Evolutionary conservation across 2,113 vertebrate genomes (phyloP), one percentile per base, ranked within the genome.

Genomic region (Rhynchomys soricoides): DNA sequence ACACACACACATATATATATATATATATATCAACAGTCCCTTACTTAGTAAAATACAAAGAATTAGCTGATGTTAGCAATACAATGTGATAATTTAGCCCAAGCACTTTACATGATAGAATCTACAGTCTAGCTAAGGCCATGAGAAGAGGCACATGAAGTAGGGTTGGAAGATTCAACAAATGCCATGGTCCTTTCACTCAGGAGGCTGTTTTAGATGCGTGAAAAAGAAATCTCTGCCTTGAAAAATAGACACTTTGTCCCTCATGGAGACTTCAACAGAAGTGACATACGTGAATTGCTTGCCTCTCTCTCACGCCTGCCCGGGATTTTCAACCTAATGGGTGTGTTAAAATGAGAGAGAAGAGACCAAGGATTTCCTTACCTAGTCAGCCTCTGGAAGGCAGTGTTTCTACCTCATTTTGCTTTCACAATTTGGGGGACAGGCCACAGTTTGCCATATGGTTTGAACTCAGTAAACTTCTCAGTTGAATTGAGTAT

Each of bases 401-500:
- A 79, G 9, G 0, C 26, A 55, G 16, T 29, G 43, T 31, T 17
- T 43, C 16, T 24, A 21, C 75, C 52, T 86, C 64, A 85, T 57
- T 83, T 86, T 55, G 5, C 21, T 57, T 16, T 62, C 9, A 0
- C 50, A 31, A 66, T 85, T 59, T 22, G 81, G 57, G 93, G 79
- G 45, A 12, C 22, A 13, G 59, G 48, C 13, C 15, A 29, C 15
- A 59, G 12, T 64, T 88, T 66, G 37, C 83, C 40, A 50, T 6
- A 17, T 43, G 50, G 34, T 37, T 85, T 50, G 19, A n/a, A 17
- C 11, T 94, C n/a, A 19, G 29, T 31, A 90, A 96, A 55, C 81
- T 70, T 64, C 66, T 93, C 50, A 81, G n/a, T 55, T 82, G 59
- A 90, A 34, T 62, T 86, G 74, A 86, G 75, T 91, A 70, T 70